Conservation (phyloP, 1,140 invertebrate genomes). For the Panulirus ornatus region DNA sequence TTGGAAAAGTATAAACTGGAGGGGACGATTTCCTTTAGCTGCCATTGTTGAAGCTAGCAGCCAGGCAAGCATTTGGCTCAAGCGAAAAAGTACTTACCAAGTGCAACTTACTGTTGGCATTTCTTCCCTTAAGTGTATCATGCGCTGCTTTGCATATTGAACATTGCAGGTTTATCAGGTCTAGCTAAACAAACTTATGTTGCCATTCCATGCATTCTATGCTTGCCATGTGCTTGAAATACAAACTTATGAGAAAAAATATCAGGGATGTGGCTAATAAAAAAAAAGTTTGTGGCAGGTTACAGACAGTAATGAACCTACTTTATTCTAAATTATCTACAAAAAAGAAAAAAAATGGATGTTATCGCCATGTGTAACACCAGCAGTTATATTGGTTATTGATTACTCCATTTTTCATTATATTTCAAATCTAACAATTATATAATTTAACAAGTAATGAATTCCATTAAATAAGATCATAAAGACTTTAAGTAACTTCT, state of each 20-base stretch:
- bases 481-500: no score
- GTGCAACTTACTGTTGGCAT: slow-evolving; percentile 3
- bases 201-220: slow-evolving; percentile 39
- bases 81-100: slow-evolving; percentile 42
- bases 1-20: no score
- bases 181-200: slow-evolving; percentile 23
- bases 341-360: background rate
- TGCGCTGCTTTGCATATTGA: slow-evolving; percentile 40
- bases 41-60: slow-evolving; percentile 32
- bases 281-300: background rate
- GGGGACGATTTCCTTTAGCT: background rate
- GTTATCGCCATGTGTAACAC: slow-evolving; percentile 27
- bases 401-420: background rate
- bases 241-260: background rate
- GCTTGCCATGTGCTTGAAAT: slow-evolving; percentile 28
- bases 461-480: no score
- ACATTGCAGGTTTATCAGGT: slow-evolving; percentile 30
- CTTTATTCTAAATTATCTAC: background rate
- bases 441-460: no score
- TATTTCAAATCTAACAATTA: no score
- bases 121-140: slow-evolving; percentile 32
- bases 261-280: slow-evolving; percentile 24
- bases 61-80: slow-evolving; percentile 28
- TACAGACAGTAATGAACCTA: background rate
- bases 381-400: slow-evolving; percentile 39